Conservation (phyloP, 2,888 invertebrate genomes). For the Drosophila hawaiiensis region DNA sequence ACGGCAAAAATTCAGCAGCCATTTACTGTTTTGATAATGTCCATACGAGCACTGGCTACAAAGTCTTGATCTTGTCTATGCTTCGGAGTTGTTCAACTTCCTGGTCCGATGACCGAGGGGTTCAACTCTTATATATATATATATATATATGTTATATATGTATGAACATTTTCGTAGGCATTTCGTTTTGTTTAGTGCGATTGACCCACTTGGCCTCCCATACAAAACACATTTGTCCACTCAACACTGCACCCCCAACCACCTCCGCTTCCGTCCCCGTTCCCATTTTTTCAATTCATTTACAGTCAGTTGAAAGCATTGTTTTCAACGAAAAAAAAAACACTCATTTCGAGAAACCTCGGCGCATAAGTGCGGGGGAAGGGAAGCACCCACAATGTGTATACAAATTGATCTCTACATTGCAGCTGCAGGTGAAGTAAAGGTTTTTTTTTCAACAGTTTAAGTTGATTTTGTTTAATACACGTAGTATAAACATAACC, state of each 20-base stretch:
- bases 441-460: not conserved
- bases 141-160: not conserved
- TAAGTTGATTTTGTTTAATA: conserved; percentile 3
- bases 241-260: conserved; percentile 24
- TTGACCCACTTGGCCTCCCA: conserved; percentile 57
- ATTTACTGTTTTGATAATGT: conserved; percentile 67
- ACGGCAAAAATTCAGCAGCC: conserved; percentile 32
- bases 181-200: conserved; percentile 20
- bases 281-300: not conserved
- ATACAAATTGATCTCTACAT: conserved; percentile 1
- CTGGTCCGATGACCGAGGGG: conserved; percentile 48
- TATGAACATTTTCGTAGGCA: conserved; percentile 1
- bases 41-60: conserved; percentile 16
- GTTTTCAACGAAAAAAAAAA: conserved; percentile 38
- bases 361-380: not conserved
- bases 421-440: conserved; percentile 16
- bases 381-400: conserved; percentile 7
- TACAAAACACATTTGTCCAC: conserved; percentile 58
- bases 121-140: not conserved
- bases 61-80: conserved; percentile 59
- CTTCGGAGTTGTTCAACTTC: conserved; percentile 63
- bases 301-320: conserved; percentile 57
- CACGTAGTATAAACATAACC: conserved; percentile 1
- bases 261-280: not conserved
- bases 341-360: not conserved